Evolutionary conservation across 2,888 invertebrate species (phyloP), one percentile per base, ranked within the genome.

Genomic region (Protonemura montana): DNA sequence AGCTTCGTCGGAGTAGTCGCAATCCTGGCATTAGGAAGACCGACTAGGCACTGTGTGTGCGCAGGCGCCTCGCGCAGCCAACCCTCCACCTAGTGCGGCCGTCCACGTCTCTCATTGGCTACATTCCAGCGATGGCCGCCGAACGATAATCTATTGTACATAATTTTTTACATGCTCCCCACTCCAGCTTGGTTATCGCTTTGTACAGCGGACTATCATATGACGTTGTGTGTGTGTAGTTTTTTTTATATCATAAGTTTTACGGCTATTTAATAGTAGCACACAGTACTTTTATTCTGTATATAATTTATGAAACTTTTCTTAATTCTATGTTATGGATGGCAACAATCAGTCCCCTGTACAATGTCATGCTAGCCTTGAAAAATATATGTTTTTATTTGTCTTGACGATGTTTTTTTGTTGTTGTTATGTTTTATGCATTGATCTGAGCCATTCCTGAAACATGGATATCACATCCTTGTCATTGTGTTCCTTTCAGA

Each of bases 101-200:
- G 26, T 59, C 59, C 84, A 6, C 84, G 29, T 25, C 42, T 76
- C 86, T 21, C 28, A 28, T 81, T 85, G 85, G 87, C 85, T 13
- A 76, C 21, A 7, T 76, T 29, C 86, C 87, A 87, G 85, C 86
- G 86, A 87, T 87, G 87, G 87, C 87, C 84, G 87, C 87, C 87
- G 81, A 86, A 81, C 85, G 84, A 83, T 86, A 76, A 84, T 25
- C 84, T 76, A 84, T 84, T 84, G 28, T 30, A 28, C 21, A 59
- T 13, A 59, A 59, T 59, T 59, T 59, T 59, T 59, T 59, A 59
- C 59, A 59, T 59, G 13, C 21, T 21, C 59, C 59, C 59, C 59
- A 59, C 59, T 59, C 59, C 21, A 21, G 59, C 59, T 21, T 2
- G 21, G 13, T 21, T 59, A 3, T 10, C 59, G 3, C 59, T 13